Conservation (phyloP, 2,888 invertebrate species). For the Muscina levida region DNA sequence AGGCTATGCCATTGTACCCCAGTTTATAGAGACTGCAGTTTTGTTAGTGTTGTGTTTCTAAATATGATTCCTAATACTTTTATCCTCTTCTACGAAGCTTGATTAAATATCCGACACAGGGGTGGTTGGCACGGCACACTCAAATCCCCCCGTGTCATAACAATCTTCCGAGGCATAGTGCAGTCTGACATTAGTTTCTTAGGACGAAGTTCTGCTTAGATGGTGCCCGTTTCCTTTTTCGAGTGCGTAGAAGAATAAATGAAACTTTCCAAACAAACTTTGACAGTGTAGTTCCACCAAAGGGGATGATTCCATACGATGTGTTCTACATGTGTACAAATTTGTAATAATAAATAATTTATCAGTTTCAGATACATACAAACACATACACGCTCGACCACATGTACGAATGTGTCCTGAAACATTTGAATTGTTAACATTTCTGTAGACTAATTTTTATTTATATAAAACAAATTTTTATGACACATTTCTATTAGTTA, state of each 20-base stretch:
- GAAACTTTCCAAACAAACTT: conserved; percentile 49
- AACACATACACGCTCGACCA: not conserved
- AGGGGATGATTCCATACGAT: conserved; percentile 28
- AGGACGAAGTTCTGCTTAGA: conserved; percentile 12
- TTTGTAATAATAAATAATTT: conserved; percentile 63
- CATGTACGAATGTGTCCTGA: not conserved
- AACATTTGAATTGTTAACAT: too few species aligned
- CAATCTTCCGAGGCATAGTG: conserved; percentile 4
- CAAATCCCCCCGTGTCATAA: conserved; percentile 43
- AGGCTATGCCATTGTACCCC: conserved; percentile 11
- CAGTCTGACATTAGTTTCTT: conserved; percentile 31
- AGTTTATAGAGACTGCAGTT: not conserved
- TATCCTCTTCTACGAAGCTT: conserved; percentile 39
- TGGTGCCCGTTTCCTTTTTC: not conserved
- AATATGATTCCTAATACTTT: conserved; percentile 47
- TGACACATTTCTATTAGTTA: conserved; percentile 55
- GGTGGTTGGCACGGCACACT: conserved; percentile 14
- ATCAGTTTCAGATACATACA: conserved; percentile 51
- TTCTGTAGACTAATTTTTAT: conserved; percentile 56
- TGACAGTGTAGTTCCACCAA: conserved; percentile 16
- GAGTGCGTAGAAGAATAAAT: conserved; percentile 13
- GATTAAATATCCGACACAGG: conserved; percentile 36
- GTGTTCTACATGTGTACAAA: conserved; percentile 55
- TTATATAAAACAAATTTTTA: conserved; percentile 62
- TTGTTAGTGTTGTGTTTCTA: not conserved